Percentiles rank a stretch among this genome's conserved stretches.
Conservation (phyloP, 30 jellyfish, hydroid and myxozoan genomes). For the Cassiopea andromeda region DNA sequence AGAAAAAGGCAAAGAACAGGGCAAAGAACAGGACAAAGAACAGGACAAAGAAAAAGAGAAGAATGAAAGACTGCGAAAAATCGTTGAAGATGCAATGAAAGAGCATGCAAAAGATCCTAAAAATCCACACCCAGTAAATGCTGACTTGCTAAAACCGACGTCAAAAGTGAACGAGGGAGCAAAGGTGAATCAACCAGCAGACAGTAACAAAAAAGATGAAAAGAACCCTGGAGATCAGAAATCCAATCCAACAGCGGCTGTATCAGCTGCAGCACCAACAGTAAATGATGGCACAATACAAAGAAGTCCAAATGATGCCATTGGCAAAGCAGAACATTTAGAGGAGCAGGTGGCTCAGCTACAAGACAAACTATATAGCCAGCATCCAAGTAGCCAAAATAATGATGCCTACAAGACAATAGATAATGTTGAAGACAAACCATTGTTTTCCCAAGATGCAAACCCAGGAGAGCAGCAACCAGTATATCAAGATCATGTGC, state of each 20-base stretch:
- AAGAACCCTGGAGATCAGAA: slow-evolving; percentile 12
- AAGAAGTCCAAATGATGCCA: slow-evolving; percentile 74
- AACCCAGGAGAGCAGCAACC: slow-evolving; percentile 59
- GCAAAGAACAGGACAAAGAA: background rate
- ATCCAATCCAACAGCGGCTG: slow-evolving; percentile 5
- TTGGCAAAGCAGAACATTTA: slow-evolving; percentile 86
- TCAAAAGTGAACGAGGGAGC: slow-evolving; percentile 39
- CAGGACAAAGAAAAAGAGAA: slow-evolving; percentile 27
- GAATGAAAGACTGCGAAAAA: slow-evolving; percentile 61
- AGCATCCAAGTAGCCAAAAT: slow-evolving; percentile 9
- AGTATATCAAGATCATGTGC: slow-evolving; percentile 53
- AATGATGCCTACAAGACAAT: slow-evolving; percentile 66
- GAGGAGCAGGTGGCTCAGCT: slow-evolving; percentile 90
- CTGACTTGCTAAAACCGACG: slow-evolving; percentile 54
- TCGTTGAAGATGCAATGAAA: slow-evolving; percentile 92
- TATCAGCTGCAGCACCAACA: slow-evolving; percentile 30
- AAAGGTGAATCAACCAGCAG: slow-evolving; percentile 12
- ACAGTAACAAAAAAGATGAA: background rate
- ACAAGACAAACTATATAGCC: slow-evolving; percentile 81
- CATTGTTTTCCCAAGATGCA: slow-evolving; percentile 56
- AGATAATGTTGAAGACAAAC: slow-evolving; percentile 61
- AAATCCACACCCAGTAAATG: slow-evolving; percentile 62
- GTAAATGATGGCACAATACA: slow-evolving; percentile 43
- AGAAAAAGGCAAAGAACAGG: slow-evolving; percentile 6
- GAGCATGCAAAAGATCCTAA: slow-evolving; percentile 85